Percentiles rank a stretch among this genome's conserved stretches.
Conservation (phyloP, 2,888 invertebrate genomes). For the Dusona sp. region DNA sequence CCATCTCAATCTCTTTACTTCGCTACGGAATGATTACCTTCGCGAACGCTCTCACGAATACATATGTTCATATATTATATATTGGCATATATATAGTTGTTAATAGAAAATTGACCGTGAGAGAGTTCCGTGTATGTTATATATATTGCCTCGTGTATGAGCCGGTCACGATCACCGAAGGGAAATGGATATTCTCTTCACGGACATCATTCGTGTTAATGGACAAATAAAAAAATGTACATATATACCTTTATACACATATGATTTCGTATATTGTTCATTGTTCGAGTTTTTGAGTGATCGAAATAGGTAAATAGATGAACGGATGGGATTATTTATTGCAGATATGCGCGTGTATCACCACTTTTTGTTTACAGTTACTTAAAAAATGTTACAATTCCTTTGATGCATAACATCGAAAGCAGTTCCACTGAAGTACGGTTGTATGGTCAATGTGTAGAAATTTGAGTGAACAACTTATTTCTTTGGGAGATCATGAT, state of each 20-base stretch:
- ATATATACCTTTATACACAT: neutral
- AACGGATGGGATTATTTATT: neutral
- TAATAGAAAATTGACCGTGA: constrained; percentile 61
- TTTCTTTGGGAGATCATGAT: constrained; percentile 21
- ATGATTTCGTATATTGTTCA: neutral
- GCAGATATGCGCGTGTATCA: neutral
- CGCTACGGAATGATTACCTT: constrained; percentile 48
- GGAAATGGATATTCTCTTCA: constrained; percentile 46
- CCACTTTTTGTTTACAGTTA: neutral
- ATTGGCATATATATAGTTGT: constrained; percentile 13
- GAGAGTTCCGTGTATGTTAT: constrained; percentile 58
- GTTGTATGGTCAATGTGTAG: neutral
- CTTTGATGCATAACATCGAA: neutral
- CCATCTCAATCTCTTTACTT: constrained; percentile 16
- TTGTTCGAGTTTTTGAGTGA: neutral
- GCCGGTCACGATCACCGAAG: constrained; percentile 43
- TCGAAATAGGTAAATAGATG: neutral
- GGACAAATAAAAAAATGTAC: neutral
- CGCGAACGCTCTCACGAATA: constrained; percentile 51
- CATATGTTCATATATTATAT: neutral
- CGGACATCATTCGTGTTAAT: constrained; percentile 21
- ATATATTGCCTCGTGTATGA: constrained; percentile 30
- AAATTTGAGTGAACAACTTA: neutral
- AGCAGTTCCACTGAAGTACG: neutral
- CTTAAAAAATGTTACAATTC: neutral